A percentile compares a stretch with the other conserved stretches of the same genome.
Conservation (phyloP, 1,140 invertebrate genomes). For the Eulimnadia texana region DNA sequence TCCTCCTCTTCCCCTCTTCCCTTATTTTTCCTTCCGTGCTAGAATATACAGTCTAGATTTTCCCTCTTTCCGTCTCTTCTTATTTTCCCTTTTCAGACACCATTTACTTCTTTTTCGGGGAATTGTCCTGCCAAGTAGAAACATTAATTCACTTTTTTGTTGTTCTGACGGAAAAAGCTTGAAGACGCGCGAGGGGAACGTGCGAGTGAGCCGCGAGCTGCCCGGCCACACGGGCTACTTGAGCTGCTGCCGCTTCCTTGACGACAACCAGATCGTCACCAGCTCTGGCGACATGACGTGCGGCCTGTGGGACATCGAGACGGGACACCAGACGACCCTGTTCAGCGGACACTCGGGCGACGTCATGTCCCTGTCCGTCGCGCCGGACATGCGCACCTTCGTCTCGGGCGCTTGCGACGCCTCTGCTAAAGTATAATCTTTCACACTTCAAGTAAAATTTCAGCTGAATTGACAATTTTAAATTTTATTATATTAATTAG, state of each 20-base stretch:
- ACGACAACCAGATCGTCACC: conserved; percentile 98
- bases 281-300: conserved; percentile 97
- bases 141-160: neutral
- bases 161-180: conserved; percentile 38
- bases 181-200: conserved; percentile 94
- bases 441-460: neutral
- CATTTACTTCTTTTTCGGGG: no score
- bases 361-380: conserved; percentile 91
- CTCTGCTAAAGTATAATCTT: conserved; percentile 80
- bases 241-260: conserved; percentile 93
- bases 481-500: conserved; percentile 16
- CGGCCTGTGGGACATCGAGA: conserved; percentile 97
- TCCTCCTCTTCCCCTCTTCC: no score
- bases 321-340: conserved; percentile 89
- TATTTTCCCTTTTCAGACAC: no score
- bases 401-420: conserved; percentile 96
- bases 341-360: conserved; percentile 96
- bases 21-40: no score
- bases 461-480: no score
- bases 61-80: no score
- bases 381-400: conserved; percentile 91
- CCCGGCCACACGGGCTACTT: conserved; percentile 95
- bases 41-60: no score
- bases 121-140: neutral
- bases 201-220: conserved; percentile 85